Percentiles rank a stretch among this genome's conserved stretches.
These are phyloP conservation scores for Tiaroga cobitis DNA, from an alignment of 2,797 vertebrate genomes.

Conservation along the genomic window DNA sequence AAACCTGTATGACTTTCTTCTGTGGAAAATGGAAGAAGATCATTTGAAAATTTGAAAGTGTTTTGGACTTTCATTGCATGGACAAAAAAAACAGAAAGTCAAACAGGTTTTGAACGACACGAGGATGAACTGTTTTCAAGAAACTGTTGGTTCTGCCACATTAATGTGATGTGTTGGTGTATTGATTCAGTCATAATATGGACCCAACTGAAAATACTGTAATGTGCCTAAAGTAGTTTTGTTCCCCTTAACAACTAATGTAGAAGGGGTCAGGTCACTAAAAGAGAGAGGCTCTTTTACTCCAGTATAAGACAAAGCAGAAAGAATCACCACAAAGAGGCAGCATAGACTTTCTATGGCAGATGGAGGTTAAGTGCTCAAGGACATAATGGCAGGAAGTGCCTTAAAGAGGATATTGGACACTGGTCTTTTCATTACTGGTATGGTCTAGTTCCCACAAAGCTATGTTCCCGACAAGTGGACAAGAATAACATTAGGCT, in stretches of 20 bases:
- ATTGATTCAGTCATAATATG: neutral
- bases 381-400: constrained; percentile 26
- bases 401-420: constrained; percentile 10
- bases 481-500: neutral
- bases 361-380: constrained; percentile 34
- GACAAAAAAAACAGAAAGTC: constrained; percentile 5
- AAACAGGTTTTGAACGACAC: neutral
- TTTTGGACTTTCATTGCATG: neutral
- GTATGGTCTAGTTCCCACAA: neutral
- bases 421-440: constrained; percentile 25
- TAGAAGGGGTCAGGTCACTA: constrained; percentile 26
- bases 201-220: neutral
- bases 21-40: neutral
- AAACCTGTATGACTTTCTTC: neutral
- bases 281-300: neutral
- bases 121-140: neutral
- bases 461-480: neutral
- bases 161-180: constrained; percentile 7
- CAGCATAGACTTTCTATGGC: neutral
- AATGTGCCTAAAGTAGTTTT: constrained; percentile 9
- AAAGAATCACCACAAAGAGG: constrained; percentile 10
- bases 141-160: neutral
- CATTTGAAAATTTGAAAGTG: neutral
- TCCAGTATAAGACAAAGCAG: neutral
- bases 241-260: neutral